Conservation (phyloP, 2,888 invertebrate species). For the Drosophila lutescens region DNA sequence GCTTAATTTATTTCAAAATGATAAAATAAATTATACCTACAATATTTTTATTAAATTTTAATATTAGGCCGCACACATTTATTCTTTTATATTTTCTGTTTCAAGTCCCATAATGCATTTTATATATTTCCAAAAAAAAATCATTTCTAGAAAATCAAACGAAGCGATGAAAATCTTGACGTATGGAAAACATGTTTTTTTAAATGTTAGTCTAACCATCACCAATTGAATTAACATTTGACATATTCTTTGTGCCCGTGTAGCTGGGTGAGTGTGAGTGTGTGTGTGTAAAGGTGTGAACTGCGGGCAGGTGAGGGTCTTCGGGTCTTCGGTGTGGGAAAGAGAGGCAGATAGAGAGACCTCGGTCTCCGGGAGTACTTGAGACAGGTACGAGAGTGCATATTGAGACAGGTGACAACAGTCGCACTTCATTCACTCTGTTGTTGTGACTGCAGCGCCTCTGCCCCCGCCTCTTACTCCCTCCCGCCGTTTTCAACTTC, state of each 20-base stretch:
- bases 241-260: constrained; percentile 30
- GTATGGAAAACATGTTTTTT: neutral
- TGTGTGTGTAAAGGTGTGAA: constrained; percentile 19
- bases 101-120: too few relatives aligned
- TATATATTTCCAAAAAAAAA: too few relatives aligned
- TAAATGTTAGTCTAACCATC: constrained; percentile 16
- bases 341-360: constrained; percentile 31
- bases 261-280: constrained; percentile 17
- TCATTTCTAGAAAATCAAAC: neutral
- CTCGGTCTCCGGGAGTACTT: constrained; percentile 56
- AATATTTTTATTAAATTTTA: too few relatives aligned
- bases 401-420: constrained; percentile 77
- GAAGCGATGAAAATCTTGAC: neutral
- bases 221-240: constrained; percentile 24
- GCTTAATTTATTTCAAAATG: neutral
- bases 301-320: constrained; percentile 11
- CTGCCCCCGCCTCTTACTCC: constrained; percentile 30
- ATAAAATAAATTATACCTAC: too few relatives aligned
- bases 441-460: constrained; percentile 39
- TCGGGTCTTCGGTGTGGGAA: constrained; percentile 12
- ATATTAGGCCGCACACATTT: too few relatives aligned
- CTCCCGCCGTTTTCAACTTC: constrained; percentile 15
- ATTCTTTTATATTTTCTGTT: too few relatives aligned
- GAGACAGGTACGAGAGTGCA: constrained; percentile 74
- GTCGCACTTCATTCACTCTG: constrained; percentile 56